A percentile compares a stretch with the other conserved stretches of the same genome.
These are phyloP conservation scores for Heterotilapia buettikoferi DNA, from an alignment of 2,113 vertebrate genomes.

Conservation along the genomic window DNA sequence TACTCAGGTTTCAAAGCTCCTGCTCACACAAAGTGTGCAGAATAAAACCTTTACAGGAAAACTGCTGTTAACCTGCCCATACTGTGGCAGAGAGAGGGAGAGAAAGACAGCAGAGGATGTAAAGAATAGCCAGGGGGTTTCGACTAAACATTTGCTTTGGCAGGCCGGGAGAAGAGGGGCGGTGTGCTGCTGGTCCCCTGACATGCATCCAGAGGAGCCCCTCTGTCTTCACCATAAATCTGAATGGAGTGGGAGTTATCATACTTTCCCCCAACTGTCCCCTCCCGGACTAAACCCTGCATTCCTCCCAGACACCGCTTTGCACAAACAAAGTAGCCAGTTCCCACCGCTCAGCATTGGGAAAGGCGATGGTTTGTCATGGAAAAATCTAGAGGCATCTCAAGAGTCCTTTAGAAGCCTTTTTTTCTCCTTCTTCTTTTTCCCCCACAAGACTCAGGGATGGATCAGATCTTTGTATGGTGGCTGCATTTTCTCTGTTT, in stretches of 20 bases:
- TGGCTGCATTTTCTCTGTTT: conserved; percentile 8
- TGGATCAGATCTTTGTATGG: background rate
- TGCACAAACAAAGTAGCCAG: conserved; percentile 66
- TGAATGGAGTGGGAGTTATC: conserved; percentile 68
- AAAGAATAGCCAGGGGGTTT: conserved; percentile 47
- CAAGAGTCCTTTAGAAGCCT: conserved; percentile 46
- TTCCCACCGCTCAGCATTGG: conserved; percentile 63
- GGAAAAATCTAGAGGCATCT: conserved; percentile 65
- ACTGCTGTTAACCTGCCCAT: conserved; percentile 22
- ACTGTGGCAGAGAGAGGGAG: background rate
- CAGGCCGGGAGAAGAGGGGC: conserved; percentile 41
- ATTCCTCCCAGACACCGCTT: conserved; percentile 67
- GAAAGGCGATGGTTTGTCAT: conserved; percentile 62
- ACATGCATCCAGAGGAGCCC: conserved; percentile 60
- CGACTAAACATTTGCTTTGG: conserved; percentile 69
- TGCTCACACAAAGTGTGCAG: background rate
- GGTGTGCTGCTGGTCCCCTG: conserved; percentile 44
- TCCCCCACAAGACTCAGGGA: background rate
- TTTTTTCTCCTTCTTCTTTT: background rate
- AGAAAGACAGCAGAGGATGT: conserved; percentile 36
- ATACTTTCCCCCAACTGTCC: conserved; percentile 24
- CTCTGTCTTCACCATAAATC: conserved; percentile 63
- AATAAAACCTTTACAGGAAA: background rate
- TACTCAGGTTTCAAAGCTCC: background rate
- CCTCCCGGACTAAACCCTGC: conserved; percentile 51